Base-by-base conservation (phyloP, 2,888 invertebrate genomes). In the Epinotia demarniana region DNA sequence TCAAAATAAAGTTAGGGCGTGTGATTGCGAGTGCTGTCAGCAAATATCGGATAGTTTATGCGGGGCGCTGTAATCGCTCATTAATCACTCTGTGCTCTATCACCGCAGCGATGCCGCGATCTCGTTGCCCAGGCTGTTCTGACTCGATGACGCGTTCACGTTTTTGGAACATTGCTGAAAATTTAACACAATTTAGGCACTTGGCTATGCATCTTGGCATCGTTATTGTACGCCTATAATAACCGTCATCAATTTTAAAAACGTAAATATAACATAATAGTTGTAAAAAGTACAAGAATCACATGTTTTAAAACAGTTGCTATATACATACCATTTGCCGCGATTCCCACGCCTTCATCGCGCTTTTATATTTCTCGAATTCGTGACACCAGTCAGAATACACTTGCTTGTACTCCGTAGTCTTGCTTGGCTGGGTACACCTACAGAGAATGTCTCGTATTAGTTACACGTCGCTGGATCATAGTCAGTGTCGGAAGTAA, bases 311-410 rank as follows among this genome's bases (percentile, higher is more conserved):
- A 53, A 53, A 53, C n/a, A 53, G 0, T 19, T 46, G 6, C 16
- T 19, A 72, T 92, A 91, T 87, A 72, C 92, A 91, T 87, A 95
- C 95, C 92, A 95, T 93, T 93, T 96, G 95, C 80, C 94, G 91
- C 53, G 94, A 91, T 85, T 95, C 95, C 96, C 96, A 96, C 76
- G 94, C 94, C 81, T 95, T 95, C 95, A 96, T 95, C 53, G 95
- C 96, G 81, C 91, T 94, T 87, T 96, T 96, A 89, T 96, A 96
- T 84, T 95, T 95, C 86, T 96, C 96, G 84, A 96, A 96, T 88
- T 96, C 96, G 82, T 96, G 95, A 85, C 96, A 96, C 96, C 96
- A 96, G 83, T 96, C 96, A 9, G 96, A 95, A 86, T 96, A 96
- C 77, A 96, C 95, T 83, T 95, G 94, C 86, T 95, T 95, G 84